Evolutionary conservation across 1,140 invertebrate genomes (phyloP), one percentile per base, ranked within the genome.

Genomic region (Manduca sexta): DNA sequence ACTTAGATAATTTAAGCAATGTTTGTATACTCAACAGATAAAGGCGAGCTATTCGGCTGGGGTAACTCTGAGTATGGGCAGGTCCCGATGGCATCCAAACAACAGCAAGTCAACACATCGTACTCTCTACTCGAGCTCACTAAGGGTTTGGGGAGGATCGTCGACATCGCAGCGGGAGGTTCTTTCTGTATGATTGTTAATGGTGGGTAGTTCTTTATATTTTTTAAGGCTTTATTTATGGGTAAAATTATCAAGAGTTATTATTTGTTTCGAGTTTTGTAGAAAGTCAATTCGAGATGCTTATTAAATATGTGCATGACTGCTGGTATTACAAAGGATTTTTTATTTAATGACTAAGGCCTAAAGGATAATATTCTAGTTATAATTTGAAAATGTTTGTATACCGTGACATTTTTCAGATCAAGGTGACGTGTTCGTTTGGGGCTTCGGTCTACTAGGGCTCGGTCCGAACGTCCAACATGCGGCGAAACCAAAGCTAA

Each of bases 1-100:
- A n/a, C n/a, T n/a, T n/a, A n/a, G n/a, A n/a, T n/a, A n/a, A n/a
- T n/a, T n/a, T n/a, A n/a, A n/a, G n/a, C n/a, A n/a, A n/a, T n/a
- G n/a, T n/a, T n/a, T n/a, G n/a, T n/a, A n/a, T n/a, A 17, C 44
- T 44, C 63, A 88, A 43, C 76, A 94, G 96, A 97, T 61, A 92
- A 93, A 73, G 97, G 97, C 13, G 94, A 98, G 66, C 88, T 98
- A 1, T 99, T 98, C 88, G 97, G 97, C 0, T 99, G 97, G 97
- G 97, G 98, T 14, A 99, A 98, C 77, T 93, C 94, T 1, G 98
- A 99, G 86, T 98, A 98, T 74, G 91, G 91, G 2, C 97, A 99
- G 77, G 84, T 99, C 26, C 73, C 81, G 10, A 80, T 80, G 66
- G 43, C 60, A 5, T 63, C 65, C 15, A 85, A 86, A 26, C 74